A percentile compares a stretch with the other conserved stretches of the same genome.
Evolutionary conservation across 2,888 invertebrate genomes (phyloP).

Genomic region (Camponotus fellah): DNA sequence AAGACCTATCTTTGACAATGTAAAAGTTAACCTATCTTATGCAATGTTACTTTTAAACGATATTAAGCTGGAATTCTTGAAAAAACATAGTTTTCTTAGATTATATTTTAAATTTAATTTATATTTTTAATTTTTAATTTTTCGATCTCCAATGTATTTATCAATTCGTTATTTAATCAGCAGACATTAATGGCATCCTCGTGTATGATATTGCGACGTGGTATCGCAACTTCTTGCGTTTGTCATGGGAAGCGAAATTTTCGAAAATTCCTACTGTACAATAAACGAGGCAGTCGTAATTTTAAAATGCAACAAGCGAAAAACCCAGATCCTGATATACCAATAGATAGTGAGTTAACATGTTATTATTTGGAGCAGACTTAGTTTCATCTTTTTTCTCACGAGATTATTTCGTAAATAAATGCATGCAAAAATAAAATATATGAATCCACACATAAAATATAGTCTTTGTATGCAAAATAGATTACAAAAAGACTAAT

Average conservation of each 20-base stretch:
- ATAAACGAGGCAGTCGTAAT: slow-evolving; percentile 91
- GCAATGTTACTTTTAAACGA: neutral
- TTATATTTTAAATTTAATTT: neutral
- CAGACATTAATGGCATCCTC: slow-evolving; percentile 39
- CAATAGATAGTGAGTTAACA: slow-evolving; percentile 88
- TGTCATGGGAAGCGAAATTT: slow-evolving; percentile 93
- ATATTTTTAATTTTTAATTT: neutral
- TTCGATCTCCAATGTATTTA: neutral
- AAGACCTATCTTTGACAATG: neutral
- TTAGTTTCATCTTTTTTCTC: neutral
- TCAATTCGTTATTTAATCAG: neutral
- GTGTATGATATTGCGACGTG: slow-evolving; percentile 82
- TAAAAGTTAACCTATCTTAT: neutral
- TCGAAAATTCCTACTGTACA: slow-evolving; percentile 91
- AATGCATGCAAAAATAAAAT: neutral
- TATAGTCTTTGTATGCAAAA: neutral
- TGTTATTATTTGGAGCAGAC: neutral
- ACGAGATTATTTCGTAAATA: neutral
- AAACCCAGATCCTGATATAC: slow-evolving; percentile 88
- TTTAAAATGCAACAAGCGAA: slow-evolving; percentile 89
- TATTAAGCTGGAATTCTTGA: neutral
- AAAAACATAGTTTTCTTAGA: neutral
- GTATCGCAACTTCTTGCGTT: slow-evolving; percentile 87
- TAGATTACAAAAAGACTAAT: neutral
- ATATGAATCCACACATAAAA: neutral